phyloP scores from a whole-genome alignment of 2,888 invertebrate species.

The Dorcus hopei region DNA sequence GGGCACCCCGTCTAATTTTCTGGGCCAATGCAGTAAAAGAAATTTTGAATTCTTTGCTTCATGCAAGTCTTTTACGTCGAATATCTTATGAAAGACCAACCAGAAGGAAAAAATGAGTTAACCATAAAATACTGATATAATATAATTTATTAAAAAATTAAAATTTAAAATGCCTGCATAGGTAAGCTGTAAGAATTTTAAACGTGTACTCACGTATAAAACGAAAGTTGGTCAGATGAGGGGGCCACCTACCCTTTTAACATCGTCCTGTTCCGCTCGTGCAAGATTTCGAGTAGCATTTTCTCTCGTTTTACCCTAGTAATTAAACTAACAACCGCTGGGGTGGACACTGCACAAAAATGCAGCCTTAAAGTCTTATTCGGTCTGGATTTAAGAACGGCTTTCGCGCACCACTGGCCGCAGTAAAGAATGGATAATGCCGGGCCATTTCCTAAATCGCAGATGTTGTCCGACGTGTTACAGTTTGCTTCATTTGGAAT shows the following conservation, averaged over 20 bases:
- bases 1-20: no score
- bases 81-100: no score
- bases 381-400: conserved; percentile 39
- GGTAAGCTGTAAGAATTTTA: no score
- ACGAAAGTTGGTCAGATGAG: no score
- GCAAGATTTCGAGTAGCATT: conserved; percentile 32
- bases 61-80: no score
- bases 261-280: conserved; percentile 26
- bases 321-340: conserved; percentile 47
- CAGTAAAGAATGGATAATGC: conserved; percentile 31
- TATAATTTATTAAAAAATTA: no score
- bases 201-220: no score
- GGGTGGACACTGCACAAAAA: conserved; percentile 42
- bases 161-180: no score
- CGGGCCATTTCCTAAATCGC: conserved; percentile 28
- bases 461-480: conserved; percentile 28
- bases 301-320: conserved; percentile 41
- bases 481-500: conserved; percentile 20
- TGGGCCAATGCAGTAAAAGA: no score
- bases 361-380: conserved; percentile 40
- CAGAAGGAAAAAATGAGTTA: no score
- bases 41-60: no score
- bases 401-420: conserved; percentile 27
- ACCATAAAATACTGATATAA: no score
- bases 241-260: conserved; percentile 3